Base-by-base conservation (phyloP, 1,140 invertebrate species). In the Geopemphigus sp. region DNA sequence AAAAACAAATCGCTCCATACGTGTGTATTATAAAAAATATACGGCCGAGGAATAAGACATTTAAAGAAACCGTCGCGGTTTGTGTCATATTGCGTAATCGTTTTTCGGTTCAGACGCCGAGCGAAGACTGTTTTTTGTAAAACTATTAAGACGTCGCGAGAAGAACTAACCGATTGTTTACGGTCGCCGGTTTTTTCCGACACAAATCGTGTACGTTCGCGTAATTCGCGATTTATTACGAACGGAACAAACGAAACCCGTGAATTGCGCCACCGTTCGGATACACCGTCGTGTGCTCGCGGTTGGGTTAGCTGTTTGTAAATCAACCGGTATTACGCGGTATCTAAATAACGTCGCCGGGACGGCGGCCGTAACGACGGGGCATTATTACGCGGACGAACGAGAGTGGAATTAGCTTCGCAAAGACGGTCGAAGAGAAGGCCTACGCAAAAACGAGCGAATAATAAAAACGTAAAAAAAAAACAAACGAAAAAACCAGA, bases 101-200 rank as follows among this genome's bases (percentile, higher is more conserved):
- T 74, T 74, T 53, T 74, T 57, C 53, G 22, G 17, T 74, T 53
- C 70, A 74, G 70, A 74, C 57, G 70, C 29, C n/a, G 32, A 74
- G 11, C 56, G 70, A 74, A 74, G 19, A 29, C 53, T 74, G 2
- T n/a, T 29, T 29, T 73, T 73, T 73, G 32, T 64, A 39, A 10
- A 29, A 63, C 59, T 63, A 32, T 63, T 63, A 26, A 19, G 26
- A 63, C 17, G 26, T 17, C 15, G n/a, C n/a, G n/a, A n/a, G n/a
- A n/a, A n/a, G n/a, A n/a, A n/a, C n/a, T n/a, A n/a, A n/a, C n/a
- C n/a, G n/a, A n/a, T n/a, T n/a, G n/a, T n/a, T n/a, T n/a, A n/a
- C n/a, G n/a, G n/a, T n/a, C n/a, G n/a, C n/a, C n/a, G n/a, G n/a
- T n/a, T n/a, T n/a, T n/a, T n/a, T n/a, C n/a, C n/a, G n/a, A n/a